Evolutionary conservation across 2,797 vertebrate species (phyloP).

Genomic region (Hippoglossus hippoglossus): DNA sequence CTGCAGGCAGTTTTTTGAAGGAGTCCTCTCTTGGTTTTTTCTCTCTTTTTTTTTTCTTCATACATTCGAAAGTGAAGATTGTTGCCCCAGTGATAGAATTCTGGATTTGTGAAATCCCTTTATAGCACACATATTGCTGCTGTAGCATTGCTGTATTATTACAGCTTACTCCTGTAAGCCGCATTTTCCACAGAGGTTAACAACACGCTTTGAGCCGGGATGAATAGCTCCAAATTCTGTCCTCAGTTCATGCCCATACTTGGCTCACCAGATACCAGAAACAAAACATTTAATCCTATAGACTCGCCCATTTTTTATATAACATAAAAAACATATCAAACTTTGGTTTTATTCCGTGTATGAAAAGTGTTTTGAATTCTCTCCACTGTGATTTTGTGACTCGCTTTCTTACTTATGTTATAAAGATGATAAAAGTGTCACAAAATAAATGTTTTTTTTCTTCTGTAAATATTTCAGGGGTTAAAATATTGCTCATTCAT

Average conservation of each 20-base stretch:
- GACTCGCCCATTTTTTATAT: constrained; percentile 32
- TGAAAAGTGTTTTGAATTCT: background rate
- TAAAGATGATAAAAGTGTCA: constrained; percentile 15
- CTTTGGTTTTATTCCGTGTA: constrained; percentile 17
- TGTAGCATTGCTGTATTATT: constrained; percentile 67
- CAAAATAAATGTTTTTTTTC: background rate
- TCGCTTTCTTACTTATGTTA: background rate
- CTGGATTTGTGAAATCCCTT: constrained; percentile 71
- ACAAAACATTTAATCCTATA: constrained; percentile 54
- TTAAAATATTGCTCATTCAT: constrained; percentile 59
- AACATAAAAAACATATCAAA: constrained; percentile 6
- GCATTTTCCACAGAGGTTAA: constrained; percentile 75
- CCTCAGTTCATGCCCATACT: constrained; percentile 50
- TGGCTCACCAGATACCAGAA: constrained; percentile 34
- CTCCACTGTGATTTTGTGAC: background rate
- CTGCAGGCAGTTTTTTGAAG: background rate
- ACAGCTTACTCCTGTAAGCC: constrained; percentile 73
- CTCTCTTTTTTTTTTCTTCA: constrained; percentile 19
- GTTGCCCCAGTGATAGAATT: constrained; percentile 55
- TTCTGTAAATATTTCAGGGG: constrained; percentile 45
- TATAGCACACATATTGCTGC: constrained; percentile 57
- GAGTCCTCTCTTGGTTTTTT: background rate
- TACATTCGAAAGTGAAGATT: constrained; percentile 42
- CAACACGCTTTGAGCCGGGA: constrained; percentile 58
- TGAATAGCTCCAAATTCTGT: constrained; percentile 56